These are phyloP conservation scores for Xerus inauris DNA, from an alignment of 2,113 vertebrate genomes.

Conservation along the genomic window DNA sequence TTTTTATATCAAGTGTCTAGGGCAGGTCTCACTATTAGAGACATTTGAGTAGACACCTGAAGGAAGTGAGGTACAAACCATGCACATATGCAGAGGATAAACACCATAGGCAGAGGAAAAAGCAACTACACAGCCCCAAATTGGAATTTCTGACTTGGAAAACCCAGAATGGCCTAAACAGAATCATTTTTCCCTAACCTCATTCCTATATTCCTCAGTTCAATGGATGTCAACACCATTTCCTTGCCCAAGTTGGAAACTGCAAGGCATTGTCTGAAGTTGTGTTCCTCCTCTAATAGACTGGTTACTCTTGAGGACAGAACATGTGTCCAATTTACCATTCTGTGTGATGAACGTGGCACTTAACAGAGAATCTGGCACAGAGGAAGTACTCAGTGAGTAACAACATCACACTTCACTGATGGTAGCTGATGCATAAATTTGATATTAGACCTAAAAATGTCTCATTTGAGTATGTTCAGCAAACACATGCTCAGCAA, in stretches of 20 bases:
- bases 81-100: constrained; percentile 10
- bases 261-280: not conserved
- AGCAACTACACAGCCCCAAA: not conserved
- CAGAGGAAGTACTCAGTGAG: not conserved
- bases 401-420: constrained; percentile 6
- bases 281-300: not conserved
- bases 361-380: not conserved
- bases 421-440: not conserved
- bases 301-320: not conserved
- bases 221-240: not conserved
- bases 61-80: constrained; percentile 1
- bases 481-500: not conserved
- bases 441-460: constrained; percentile 35
- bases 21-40: not conserved
- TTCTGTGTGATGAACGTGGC: not conserved
- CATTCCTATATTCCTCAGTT: not conserved
- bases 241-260: not conserved
- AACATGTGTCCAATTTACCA: not conserved
- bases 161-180: not conserved
- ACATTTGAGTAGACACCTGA: constrained; percentile 13
- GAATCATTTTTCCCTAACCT: constrained; percentile 3
- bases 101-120: not conserved
- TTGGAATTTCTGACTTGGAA: constrained; percentile 6
- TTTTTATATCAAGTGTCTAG: constrained; percentile 19
- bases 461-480: not conserved